These are phyloP conservation scores for Bolinopsis microptera DNA, from an alignment of 37 sponge, comb jelly and placozoan genomes.

Conservation along the genomic window DNA sequence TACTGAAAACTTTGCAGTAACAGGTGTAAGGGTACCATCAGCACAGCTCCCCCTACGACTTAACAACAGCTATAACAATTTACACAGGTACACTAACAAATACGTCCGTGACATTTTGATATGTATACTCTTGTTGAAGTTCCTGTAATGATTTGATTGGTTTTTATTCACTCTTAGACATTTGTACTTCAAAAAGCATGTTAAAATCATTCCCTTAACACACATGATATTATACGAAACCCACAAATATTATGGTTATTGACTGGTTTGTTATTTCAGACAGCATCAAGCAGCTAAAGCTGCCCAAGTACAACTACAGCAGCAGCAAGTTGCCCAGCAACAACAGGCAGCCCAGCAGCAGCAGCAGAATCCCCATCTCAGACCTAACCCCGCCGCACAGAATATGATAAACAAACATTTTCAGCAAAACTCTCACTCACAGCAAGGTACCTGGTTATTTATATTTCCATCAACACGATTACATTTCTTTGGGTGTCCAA, in stretches of 20 bases:
- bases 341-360: no score
- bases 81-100: neutral
- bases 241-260: no score
- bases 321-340: neutral
- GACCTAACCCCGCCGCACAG: neutral
- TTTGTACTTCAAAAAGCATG: no score
- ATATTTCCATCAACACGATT: no score
- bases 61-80: neutral
- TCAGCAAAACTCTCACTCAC: neutral
- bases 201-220: no score
- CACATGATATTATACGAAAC: no score
- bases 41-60: neutral
- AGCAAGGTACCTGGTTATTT: no score
- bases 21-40: neutral
- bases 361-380: neutral
- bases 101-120: no score
- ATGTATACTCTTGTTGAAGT: no score
- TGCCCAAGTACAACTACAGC: neutral
- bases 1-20: neutral
- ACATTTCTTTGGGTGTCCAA: no score
- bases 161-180: no score
- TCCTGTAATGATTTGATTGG: no score
- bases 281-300: neutral
- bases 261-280: neutral
- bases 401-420: neutral